These are phyloP conservation scores for Phalanger gymnotis DNA, from an alignment of 2,797 vertebrate species.

Conservation along the genomic window DNA sequence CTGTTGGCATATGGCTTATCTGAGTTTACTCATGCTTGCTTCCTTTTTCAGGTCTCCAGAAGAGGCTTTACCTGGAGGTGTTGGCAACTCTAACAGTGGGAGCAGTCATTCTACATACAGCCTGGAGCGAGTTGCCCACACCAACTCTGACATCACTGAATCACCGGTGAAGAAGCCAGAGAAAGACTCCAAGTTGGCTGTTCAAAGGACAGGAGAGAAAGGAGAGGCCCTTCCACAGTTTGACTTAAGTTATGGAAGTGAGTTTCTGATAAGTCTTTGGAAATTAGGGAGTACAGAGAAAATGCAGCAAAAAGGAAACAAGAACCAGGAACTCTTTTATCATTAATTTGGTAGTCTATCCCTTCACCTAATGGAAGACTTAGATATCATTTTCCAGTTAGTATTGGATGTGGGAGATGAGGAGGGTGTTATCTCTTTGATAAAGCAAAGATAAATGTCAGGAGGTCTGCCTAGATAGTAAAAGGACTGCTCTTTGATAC, in stretches of 20 bases:
- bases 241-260: conserved; percentile 94
- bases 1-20: fast-evolving
- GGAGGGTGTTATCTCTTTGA: fast-evolving
- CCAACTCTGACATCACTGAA: conserved; percentile 82
- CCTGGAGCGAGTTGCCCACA: conserved; percentile 86
- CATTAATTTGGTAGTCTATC: fast-evolving
- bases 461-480: background rate
- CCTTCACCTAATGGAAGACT: background rate
- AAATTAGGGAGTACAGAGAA: background rate
- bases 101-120: conserved; percentile 85
- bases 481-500: background rate
- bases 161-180: conserved; percentile 90
- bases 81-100: conserved; percentile 79
- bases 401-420: fast-evolving
- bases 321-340: fast-evolving
- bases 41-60: conserved; percentile 88
- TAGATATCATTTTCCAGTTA: background rate
- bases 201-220: conserved; percentile 87
- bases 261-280: conserved; percentile 73
- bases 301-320: fast-evolving
- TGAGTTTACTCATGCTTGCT: background rate
- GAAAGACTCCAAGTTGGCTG: conserved; percentile 88
- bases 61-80: conserved; percentile 84
- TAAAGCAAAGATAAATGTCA: background rate
- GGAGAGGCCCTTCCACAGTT: conserved; percentile 91